Evolutionary conservation across 2,888 invertebrate species (phyloP), one percentile per base, ranked within the genome.

Genomic region (Chromoteleia sp.): DNA sequence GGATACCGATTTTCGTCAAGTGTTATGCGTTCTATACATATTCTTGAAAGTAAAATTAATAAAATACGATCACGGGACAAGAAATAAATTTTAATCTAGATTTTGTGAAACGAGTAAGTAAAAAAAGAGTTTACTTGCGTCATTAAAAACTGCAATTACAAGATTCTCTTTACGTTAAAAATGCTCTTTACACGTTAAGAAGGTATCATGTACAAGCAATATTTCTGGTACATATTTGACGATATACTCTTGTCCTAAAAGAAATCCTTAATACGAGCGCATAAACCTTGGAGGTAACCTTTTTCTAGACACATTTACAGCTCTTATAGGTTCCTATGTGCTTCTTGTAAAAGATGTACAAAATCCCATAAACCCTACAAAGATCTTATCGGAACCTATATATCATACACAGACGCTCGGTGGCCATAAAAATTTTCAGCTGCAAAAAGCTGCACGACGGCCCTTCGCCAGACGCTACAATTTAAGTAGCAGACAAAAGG

Each of bases 361-460:
- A 68, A 67, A 76, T 76, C 76, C 68, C 61, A 76, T 61, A 76
- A 76, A 67, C 43, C 45, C 59, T 6, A 15, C 39, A 29, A 65
- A 67, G 75, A 50, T 67, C 75, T 59, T 67, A 75, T 75, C 75
- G 67, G 50, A 54, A 36, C 43, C 25, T 33, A 68, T 76, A 76
- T 67, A 70, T 77, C 77, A 77, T 76, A 76, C 52, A 43, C 61
- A 56, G 70, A 43, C 77, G 61, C 61, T 68, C 21, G 14, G 19
- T 19, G 10, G 59, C 41, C 45, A 43, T 76, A 76, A 76, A 76
- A 52, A 52, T 59, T 58, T 67, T 52, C 56, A 50, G 19, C 58
- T 75, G 59, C 65, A 67, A 67, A 75, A 67, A 67, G 59, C 50
- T 52, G 14, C n/a, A 8, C 25, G 17, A 17, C 36, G 7, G 0